Base-by-base conservation (phyloP, 1,140 invertebrate species). In the Hydropsyche tenuis region DNA sequence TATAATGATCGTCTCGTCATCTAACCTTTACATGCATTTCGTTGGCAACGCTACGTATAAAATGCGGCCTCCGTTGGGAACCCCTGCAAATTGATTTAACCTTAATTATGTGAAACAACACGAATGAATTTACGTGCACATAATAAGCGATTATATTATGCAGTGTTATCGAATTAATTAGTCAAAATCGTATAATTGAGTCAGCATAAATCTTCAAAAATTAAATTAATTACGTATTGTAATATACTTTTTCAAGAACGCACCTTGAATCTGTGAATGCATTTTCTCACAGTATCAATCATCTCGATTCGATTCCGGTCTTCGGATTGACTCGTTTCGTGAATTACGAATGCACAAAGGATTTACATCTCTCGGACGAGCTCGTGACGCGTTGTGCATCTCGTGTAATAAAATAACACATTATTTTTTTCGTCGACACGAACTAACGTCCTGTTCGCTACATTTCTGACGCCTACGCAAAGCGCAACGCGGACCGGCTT, bases 391-490 rank as follows among this genome's bases (percentile, higher is more conserved):
- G 30, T 37, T 9, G 3, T 37, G 30, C 30, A 37, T 37, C 30
- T 37, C 30, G 30, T 51, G 18, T 51, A 51, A 20, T 20, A 51
- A 51, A 16, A 16, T 65, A 42, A 65, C 27, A 45, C n/a, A 20
- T 65, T 45, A 65, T 43, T 43, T 45, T n/a, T 65, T 65, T 65
- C 42, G n/a, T 65, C 30, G 63, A 65, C 63, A 65, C n/a, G 42
- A 65, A 25, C n/a, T 65, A 65, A 65, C 20, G 63, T 45, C 30
- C 16, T 45, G 63, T 68, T 48, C 65, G 42, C 65, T 46, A 45
- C 65, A 68, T 68, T 68, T 68, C 65, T 46, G 69, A 37, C 27
- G 71, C 71, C 71, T 53, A 73, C 71, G 71, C 71, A 12, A 37
- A 48, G 27, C 3, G 23, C 42, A 37, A 30, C 16, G 23, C 12